Evolutionary conservation across 2,113 vertebrate species (phyloP).

Genomic region (Tetrao urogallus): DNA sequence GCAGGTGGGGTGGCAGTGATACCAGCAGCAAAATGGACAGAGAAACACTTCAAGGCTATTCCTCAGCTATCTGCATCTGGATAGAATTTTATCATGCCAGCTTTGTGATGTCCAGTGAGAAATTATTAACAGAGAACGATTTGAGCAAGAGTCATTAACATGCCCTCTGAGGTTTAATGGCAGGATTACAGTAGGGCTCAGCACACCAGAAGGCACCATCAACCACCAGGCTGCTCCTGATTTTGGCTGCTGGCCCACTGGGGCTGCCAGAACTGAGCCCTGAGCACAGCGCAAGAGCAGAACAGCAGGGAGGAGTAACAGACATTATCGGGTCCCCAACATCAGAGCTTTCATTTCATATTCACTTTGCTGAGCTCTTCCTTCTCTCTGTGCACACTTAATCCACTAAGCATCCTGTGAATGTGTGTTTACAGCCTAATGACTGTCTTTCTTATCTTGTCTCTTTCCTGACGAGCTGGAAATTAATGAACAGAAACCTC

Average conservation of each 20-base stretch:
- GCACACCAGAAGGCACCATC: not conserved
- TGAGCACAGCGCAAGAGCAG: fast-evolving
- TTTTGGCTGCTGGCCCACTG: fast-evolving
- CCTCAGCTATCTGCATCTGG: not conserved
- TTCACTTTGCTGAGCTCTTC: not conserved
- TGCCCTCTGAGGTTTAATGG: fast-evolving
- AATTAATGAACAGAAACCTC: not conserved
- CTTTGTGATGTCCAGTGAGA: not conserved
- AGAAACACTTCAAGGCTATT: not conserved
- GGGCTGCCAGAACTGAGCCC: fast-evolving
- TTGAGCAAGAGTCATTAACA: not conserved
- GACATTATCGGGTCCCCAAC: fast-evolving
- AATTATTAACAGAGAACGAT: fast-evolving
- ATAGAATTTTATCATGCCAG: not conserved
- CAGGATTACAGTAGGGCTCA: fast-evolving
- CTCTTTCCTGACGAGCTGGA: not conserved
- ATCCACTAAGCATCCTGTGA: not conserved
- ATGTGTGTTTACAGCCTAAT: not conserved
- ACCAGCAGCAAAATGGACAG: not conserved
- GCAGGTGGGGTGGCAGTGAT: not conserved
- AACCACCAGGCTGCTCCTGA: not conserved
- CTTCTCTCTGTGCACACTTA: not conserved
- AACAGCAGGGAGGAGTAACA: fast-evolving
- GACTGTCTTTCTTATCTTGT: not conserved
- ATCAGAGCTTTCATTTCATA: fast-evolving